Evolutionary conservation across 1,140 invertebrate genomes (phyloP), one percentile per base, ranked within the genome.

Genomic region (Drosophila sechellia): DNA sequence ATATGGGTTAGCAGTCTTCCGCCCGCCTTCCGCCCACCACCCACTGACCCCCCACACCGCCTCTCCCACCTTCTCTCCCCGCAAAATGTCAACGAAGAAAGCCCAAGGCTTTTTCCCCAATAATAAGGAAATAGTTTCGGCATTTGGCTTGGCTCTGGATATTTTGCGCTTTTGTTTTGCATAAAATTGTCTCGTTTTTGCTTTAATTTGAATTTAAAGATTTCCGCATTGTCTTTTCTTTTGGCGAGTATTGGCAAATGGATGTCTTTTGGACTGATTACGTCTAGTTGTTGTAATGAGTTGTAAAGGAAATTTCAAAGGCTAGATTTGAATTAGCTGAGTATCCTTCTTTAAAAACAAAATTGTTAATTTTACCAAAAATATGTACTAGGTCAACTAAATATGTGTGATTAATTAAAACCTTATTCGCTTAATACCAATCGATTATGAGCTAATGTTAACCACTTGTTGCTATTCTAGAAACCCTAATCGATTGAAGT

Each of bases 151-250:
- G 57, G 42, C 64, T 75, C 57, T 59, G 43, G 46, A 46, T 66
- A 60, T 49, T 49, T 78, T 81, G 69, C 37, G 49, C 60, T 46
- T 53, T 77, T 84, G 65, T 48, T 78, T 49, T 63, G 61, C 72
- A 58, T 58, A 68, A 58, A 76, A 75, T 59, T 39, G 56, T 60
- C 72, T 46, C 37, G 49, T 52, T 60, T 46, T 66, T 60, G 83
- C 61, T 59, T 79, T 87, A 87, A 87, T 87, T 87, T 87, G 75
- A 87, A 79, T 87, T 87, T 83, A 66, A 87, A 87, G 59, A 77
- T 89, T 87, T 87, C 83, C 83, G 83, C 84, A 79, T 81, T 78
- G 83, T 48, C 73, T 50, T 63, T 54, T 63, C 35, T 55, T 70
- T 78, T 55, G 46, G 43, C 71, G 60, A 85, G 59, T 49, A 56